Conservation (phyloP, 2,888 invertebrate genomes). For the Drosophila birchii region DNA sequence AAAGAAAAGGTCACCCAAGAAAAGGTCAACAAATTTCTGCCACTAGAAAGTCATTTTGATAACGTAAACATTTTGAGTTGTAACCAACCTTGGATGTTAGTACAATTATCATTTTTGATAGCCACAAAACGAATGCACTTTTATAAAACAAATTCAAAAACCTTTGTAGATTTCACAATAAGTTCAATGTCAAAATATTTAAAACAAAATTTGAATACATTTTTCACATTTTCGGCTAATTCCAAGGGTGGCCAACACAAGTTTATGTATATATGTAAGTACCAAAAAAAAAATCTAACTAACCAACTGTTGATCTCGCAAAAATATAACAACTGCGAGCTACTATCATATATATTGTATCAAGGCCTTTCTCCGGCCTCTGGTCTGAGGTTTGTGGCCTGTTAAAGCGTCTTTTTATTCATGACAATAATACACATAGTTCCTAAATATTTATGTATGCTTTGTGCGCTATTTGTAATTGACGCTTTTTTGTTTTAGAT, state of each 20-base stretch:
- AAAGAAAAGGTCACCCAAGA: background rate
- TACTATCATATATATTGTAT: constrained; percentile 3
- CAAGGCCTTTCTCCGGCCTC: background rate
- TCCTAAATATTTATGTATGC: background rate
- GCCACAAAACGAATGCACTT: no score
- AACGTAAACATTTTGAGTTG: background rate
- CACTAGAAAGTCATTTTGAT: background rate
- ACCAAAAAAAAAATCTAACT: constrained; percentile 10
- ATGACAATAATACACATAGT: background rate
- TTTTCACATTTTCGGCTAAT: background rate
- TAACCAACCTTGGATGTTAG: background rate
- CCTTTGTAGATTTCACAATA: background rate
- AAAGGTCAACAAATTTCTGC: background rate
- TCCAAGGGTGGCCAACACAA: background rate
- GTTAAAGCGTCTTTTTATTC: constrained; percentile 9
- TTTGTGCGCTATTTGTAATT: constrained; percentile 11
- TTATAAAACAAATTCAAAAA: background rate
- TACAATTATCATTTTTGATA: background rate
- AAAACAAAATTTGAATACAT: background rate
- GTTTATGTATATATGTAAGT: background rate
- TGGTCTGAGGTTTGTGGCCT: constrained; percentile 11
- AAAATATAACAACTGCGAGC: constrained; percentile 7
- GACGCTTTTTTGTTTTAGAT: background rate
- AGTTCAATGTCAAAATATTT: background rate
- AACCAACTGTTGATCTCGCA: background rate